Evolutionary conservation across 2,888 invertebrate species (phyloP).

Genomic region (Dryobotodes eremita): DNA sequence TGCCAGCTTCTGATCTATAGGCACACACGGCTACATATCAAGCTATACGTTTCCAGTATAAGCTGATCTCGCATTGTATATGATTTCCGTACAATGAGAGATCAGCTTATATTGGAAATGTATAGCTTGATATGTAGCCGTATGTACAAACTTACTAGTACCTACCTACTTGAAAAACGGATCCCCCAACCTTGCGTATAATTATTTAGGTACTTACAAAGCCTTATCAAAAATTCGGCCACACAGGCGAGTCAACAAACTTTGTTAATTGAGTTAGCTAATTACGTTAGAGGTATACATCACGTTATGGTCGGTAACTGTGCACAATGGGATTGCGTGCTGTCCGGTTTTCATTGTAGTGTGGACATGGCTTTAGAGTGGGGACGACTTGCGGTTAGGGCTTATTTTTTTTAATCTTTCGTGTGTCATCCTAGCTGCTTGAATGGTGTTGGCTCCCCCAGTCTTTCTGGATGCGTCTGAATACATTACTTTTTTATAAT

Average conservation of each 20-base stretch:
- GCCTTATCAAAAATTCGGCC: slow-evolving; percentile 51
- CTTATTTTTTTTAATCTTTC: neutral
- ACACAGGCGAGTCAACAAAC: slow-evolving; percentile 64
- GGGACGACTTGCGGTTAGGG: neutral
- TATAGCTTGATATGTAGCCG: no score
- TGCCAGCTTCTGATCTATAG: neutral
- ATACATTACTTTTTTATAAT: neutral
- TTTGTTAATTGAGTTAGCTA: slow-evolving; percentile 62
- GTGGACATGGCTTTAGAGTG: slow-evolving; percentile 32
- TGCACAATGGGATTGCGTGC: slow-evolving; percentile 66
- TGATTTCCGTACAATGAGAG: no score
- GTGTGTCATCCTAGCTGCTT: neutral
- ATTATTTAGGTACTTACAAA: slow-evolving; percentile 10
- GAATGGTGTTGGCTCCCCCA: neutral
- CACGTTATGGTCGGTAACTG: slow-evolving; percentile 65
- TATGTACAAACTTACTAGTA: neutral
- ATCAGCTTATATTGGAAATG: no score
- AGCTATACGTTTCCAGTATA: no score
- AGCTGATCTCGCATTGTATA: no score
- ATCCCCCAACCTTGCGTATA: neutral
- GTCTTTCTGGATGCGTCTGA: neutral
- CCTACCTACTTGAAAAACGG: neutral
- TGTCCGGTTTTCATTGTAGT: slow-evolving; percentile 55
- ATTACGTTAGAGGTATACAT: slow-evolving; percentile 61
- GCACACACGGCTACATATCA: no score